Evolutionary conservation across 2,113 vertebrate species (phyloP).

Genomic region (Empidonax alnorum): DNA sequence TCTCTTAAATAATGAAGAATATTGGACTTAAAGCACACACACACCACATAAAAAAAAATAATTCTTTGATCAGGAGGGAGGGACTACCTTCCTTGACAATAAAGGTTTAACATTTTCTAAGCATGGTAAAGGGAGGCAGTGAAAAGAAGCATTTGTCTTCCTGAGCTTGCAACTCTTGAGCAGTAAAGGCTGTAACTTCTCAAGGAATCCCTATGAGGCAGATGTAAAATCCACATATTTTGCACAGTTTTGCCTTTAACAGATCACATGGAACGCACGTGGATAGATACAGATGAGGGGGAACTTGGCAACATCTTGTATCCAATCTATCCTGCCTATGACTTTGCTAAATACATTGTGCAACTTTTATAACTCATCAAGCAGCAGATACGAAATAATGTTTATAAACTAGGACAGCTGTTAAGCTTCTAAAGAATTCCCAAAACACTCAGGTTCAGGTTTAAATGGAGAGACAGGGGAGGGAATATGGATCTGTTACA

Average conservation of each 20-base stretch:
- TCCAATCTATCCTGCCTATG: conserved; percentile 55
- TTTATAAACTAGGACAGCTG: conserved; percentile 67
- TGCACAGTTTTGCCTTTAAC: conserved; percentile 47
- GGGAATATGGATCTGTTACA: neutral
- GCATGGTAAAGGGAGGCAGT: neutral
- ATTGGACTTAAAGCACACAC: neutral
- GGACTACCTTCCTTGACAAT: neutral
- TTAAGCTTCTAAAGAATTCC: conserved; percentile 65
- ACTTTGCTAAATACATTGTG: conserved; percentile 32
- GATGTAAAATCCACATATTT: conserved; percentile 67
- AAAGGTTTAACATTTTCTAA: neutral
- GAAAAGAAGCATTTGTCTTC: conserved; percentile 34
- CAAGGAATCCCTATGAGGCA: conserved; percentile 32
- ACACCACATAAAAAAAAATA: neutral
- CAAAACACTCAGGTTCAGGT: conserved; percentile 47
- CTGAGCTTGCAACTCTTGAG: conserved; percentile 1
- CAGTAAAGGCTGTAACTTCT: conserved; percentile 43
- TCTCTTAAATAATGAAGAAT: neutral
- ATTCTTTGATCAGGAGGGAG: neutral
- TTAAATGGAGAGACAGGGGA: conserved; percentile 11
- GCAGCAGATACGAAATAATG: conserved; percentile 62
- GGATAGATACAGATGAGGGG: conserved; percentile 22
- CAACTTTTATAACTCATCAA: conserved; percentile 71
- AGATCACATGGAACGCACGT: conserved; percentile 26
- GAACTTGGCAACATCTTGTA: conserved; percentile 58